Conservation (phyloP, 2,113 vertebrate genomes). For the Nothocercus julius region DNA sequence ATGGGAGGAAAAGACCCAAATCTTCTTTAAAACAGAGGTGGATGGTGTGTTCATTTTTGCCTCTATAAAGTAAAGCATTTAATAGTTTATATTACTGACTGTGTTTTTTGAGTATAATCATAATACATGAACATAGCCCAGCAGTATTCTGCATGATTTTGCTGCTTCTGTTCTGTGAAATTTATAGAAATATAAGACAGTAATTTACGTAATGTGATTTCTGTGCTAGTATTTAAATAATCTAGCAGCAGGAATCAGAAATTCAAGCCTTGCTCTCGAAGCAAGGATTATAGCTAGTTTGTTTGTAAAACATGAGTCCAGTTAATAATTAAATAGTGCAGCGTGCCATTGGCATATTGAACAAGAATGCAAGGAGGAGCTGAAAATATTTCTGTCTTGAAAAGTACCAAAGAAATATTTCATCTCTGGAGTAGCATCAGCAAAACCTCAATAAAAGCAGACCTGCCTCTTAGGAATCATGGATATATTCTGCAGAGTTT, state of each 20-base stretch:
- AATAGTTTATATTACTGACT: not conserved
- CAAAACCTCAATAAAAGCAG: not conserved
- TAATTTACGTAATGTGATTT: not conserved
- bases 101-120: not conserved
- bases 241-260: not conserved
- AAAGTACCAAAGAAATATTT: not conserved
- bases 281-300: not conserved
- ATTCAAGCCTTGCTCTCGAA: not conserved
- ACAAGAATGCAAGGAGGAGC: constrained; percentile 2
- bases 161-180: not conserved
- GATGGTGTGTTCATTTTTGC: not conserved
- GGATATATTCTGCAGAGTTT: not conserved
- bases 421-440: not conserved
- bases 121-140: not conserved
- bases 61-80: not conserved
- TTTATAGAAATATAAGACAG: not conserved
- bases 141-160: not conserved
- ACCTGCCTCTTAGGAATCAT: not conserved
- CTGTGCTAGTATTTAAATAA: not conserved
- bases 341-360: constrained; percentile 13
- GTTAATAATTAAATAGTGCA: constrained; percentile 18
- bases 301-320: constrained; percentile 3
- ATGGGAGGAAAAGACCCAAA: not conserved
- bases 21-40: not conserved
- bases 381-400: constrained; percentile 16